A percentile compares a stretch with the other conserved stretches of the same genome.
phyloP scores from a whole-genome alignment of 2,113 vertebrate species.

The Notiomystis cincta region DNA sequence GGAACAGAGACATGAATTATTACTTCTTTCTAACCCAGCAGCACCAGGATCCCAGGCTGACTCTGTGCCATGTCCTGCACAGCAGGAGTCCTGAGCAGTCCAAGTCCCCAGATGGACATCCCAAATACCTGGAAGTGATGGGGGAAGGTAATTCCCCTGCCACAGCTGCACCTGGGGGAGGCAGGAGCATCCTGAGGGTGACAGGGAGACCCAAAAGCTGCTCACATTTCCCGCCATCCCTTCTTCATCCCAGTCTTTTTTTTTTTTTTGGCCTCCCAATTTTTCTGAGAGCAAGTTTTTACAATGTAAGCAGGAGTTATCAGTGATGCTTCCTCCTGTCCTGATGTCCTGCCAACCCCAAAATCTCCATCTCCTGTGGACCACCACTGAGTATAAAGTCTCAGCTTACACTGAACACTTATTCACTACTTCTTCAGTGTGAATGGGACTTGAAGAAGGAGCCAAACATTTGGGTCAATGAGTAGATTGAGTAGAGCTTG shows the following conservation, averaged over 20 bases:
- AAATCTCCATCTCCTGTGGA: not conserved
- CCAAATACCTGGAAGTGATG: not conserved
- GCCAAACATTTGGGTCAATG: not conserved
- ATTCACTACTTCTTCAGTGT: not conserved
- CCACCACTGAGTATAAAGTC: not conserved
- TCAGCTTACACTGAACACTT: not conserved
- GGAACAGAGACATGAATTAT: not conserved
- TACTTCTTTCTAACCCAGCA: not conserved
- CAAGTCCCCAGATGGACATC: not conserved
- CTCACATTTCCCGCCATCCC: not conserved
- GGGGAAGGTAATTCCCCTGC: not conserved
- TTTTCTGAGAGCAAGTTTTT: not conserved
- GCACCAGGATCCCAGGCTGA: not conserved
- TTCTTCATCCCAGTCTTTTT: not conserved
- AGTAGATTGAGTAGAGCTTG: not conserved
- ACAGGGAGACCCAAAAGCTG: not conserved
- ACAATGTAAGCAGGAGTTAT: not conserved
- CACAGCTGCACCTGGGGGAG: not conserved
- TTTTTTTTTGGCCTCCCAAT: fast-evolving
- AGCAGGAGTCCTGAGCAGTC: not conserved
- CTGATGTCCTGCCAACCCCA: not conserved
- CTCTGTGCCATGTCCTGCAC: fast-evolving
- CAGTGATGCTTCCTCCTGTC: not conserved
- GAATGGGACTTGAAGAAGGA: not conserved
- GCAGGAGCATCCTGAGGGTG: not conserved